These are phyloP conservation scores for Nylanderia fulva DNA, from an alignment of 1,140 invertebrate genomes.

Conservation along the genomic window DNA sequence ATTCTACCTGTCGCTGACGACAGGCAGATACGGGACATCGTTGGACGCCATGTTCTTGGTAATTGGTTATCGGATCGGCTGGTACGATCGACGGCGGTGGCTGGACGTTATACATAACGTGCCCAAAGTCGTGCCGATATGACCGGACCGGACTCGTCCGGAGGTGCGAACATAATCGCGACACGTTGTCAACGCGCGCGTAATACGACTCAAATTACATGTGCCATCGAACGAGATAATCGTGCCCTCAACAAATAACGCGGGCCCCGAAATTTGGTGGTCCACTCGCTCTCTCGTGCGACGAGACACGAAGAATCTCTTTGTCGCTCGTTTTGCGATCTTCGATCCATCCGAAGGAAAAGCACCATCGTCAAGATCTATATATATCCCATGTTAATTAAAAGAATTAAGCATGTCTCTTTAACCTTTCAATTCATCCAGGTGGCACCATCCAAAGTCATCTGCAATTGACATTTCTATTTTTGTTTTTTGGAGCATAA, in stretches of 20 bases:
- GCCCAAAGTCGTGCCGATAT: constrained; percentile 49
- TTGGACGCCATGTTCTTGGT: constrained; percentile 76
- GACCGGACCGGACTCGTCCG: constrained; percentile 53
- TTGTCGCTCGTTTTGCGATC: background rate
- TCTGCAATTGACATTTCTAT: too few species aligned
- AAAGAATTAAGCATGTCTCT: background rate
- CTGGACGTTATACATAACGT: constrained; percentile 40
- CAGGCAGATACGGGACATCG: constrained; percentile 64
- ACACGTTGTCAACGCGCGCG: constrained; percentile 75
- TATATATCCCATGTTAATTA: background rate
- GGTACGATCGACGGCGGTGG: constrained; percentile 60
- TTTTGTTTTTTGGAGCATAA: too few species aligned
- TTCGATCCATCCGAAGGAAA: background rate
- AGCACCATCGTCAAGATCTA: background rate
- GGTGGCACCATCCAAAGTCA: too few species aligned
- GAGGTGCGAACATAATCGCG: constrained; percentile 73
- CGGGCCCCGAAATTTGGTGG: constrained; percentile 39
- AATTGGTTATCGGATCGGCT: constrained; percentile 77
- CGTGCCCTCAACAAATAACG: constrained; percentile 73
- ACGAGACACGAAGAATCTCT: constrained; percentile 2
- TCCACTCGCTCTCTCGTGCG: background rate
- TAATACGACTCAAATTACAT: constrained; percentile 76
- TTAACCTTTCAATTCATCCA: too few species aligned
- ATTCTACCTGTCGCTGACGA: constrained; percentile 13
- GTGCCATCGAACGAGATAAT: constrained; percentile 71